Evolutionary conservation across 2,113 vertebrate genomes (phyloP).

Genomic region (Grus americana): DNA sequence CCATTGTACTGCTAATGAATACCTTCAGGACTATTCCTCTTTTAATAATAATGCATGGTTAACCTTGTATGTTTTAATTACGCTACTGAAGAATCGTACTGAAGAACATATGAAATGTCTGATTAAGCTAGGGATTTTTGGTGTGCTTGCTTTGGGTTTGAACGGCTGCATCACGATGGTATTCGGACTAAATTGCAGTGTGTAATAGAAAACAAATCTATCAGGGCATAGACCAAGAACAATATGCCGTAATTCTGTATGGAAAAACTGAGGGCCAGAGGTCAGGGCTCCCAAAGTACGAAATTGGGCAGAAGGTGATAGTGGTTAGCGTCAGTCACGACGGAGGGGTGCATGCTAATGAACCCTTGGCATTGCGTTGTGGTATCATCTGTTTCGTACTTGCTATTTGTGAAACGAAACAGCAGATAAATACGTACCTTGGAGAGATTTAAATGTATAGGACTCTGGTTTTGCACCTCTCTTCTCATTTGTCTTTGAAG

Average conservation of each 20-base stretch:
- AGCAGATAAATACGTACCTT: not conserved
- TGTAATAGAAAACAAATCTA: not conserved
- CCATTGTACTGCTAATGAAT: not conserved
- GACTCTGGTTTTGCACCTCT: not conserved
- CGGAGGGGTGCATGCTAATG: not conserved
- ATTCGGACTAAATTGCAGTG: not conserved
- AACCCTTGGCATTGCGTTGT: not conserved
- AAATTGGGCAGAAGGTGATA: not conserved
- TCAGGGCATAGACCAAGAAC: not conserved
- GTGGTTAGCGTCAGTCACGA: not conserved
- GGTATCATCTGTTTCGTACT: not conserved
- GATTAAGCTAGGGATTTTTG: not conserved
- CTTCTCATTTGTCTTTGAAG: not conserved
- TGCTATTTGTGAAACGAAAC: not conserved
- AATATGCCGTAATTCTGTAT: accelerated
- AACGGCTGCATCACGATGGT: not conserved
- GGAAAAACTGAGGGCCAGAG: not conserved
- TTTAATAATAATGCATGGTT: not conserved
- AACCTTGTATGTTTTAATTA: not conserved
- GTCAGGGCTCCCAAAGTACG: not conserved
- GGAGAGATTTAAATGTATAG: not conserved
- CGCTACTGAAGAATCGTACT: not conserved
- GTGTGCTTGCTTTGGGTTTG: not conserved
- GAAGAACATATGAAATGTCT: not conserved
- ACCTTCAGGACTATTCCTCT: not conserved